Evolutionary conservation across 1,140 invertebrate genomes (phyloP), one percentile per base, ranked within the genome.

Genomic region (Philotrypesis tridentata): DNA sequence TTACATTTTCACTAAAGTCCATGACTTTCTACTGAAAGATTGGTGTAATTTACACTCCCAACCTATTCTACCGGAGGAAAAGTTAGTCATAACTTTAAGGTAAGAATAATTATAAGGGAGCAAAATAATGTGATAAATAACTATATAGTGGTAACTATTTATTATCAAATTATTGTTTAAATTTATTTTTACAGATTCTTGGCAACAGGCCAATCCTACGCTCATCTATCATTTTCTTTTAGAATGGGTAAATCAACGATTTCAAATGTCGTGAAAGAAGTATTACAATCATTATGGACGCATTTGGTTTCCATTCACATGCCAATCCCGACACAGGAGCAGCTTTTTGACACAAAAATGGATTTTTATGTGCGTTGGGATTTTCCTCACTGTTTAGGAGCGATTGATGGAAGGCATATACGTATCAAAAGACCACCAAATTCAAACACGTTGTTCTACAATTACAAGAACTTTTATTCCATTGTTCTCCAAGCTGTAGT

Each of bases 321-420:
- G 70, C 70, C 70, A 8, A 5, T 23, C 9, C 70, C 29, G 5
- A 1, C 31, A 40, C 1, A 23, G 6, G 65, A 29, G 6, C 12
- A 29, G 27, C 11, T 68, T 2, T 68, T 68, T 27, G 23, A 29
- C 8, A 29, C 17, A 0, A 7, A 23, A 2, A 7, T 5, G 9
- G 65, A 68, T 7, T 68, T 68, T 29, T 33, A 68, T 61, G 2
- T 40, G 37, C 7, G 2, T 1, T 67, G 70, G 29, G 65, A 31
- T 25, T 68, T 90, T 83, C 90, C 86, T 1, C 82, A 87, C 74
- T 85, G 83, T 43, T 48, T 91, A 31, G 87, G 89, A 2, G 87
- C 88, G 9, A 83, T 92, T 9, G 90, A 92, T 75, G 89, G 90
- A 8, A 91, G 91, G 70, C 90, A 92, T 77, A 76, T 92, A 29